Evolutionary conservation across 2,797 vertebrate genomes (phyloP), one percentile per base, ranked within the genome.

Genomic region (Odontamblyopus rebecca): DNA sequence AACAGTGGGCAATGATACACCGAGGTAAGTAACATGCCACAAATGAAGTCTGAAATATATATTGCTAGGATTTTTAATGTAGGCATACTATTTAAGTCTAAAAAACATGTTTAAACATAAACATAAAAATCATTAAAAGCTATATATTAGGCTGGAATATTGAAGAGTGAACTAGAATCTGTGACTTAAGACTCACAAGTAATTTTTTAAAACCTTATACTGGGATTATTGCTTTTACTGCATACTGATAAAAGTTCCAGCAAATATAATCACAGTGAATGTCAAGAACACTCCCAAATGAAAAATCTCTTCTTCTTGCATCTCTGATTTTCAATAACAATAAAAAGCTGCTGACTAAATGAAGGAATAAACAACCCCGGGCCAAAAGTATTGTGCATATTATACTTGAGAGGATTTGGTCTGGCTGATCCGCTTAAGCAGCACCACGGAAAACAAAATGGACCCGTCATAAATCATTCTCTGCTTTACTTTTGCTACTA

Each of bases 401-500:
- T 68, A 69, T 56, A 75, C 51, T 70, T 69, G 53, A 70, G 57
- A 78, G 59, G 67, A 54, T 72, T 68, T 60, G 68, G 9, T 50
- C 44, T 48, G 12, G 61, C 38, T 79, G 41, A 72, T 68, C 38
- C 41, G 68, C 51, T 64, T 11, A 65, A 75, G 19, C 30, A 53
- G 61, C 63, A 61, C n/a, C 66, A 60, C 23, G 64, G 30, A 9
- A 41, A 74, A 75, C 63, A 70, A 70, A 68, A 71, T 61, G 11
- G 27, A 59, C 62, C 68, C 67, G 61, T 62, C 60, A 73, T 68
- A 67, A 80, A 71, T 67, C 69, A 64, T 79, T 73, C 61, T 57
- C 62, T 57, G 68, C 68, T 69, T 78, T 13, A 2, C 11, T 74
- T 79, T 54, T 74, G 61, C 59, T 27, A 65, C 77, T 81, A 79